These are phyloP conservation scores for Tetranychus truncatus DNA, from an alignment of 2,888 invertebrate genomes.

Conservation along the genomic window DNA sequence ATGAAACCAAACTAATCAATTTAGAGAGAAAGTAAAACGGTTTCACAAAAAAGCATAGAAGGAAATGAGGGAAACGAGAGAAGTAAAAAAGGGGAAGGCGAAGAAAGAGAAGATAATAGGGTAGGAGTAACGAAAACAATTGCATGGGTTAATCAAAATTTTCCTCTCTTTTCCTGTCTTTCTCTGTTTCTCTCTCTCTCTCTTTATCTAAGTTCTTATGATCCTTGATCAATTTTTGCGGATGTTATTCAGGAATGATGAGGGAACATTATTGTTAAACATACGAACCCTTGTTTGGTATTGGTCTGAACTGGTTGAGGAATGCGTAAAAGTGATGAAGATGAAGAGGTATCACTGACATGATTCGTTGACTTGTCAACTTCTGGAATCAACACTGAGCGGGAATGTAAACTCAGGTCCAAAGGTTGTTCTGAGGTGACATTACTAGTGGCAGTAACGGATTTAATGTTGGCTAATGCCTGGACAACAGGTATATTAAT, in stretches of 20 bases:
- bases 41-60: neutral
- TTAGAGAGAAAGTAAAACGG: constrained; percentile 3
- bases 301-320: constrained; percentile 9
- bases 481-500: neutral
- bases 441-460: neutral
- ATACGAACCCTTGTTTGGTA: constrained; percentile 1
- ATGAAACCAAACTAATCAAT: neutral
- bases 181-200: neutral
- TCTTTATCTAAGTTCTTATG: neutral
- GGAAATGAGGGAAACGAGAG: neutral
- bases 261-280: neutral
- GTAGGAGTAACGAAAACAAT: neutral
- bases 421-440: constrained; percentile 27
- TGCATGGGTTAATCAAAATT: neutral
- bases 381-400: neutral
- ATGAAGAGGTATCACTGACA: constrained; percentile 10
- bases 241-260: neutral
- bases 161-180: neutral
- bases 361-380: neutral
- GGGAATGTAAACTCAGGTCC: constrained; percentile 27
- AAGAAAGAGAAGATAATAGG: constrained; percentile 1
- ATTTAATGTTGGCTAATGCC: neutral
- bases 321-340: neutral
- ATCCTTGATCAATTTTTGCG: neutral
- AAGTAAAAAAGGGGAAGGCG: neutral